Base-by-base conservation (phyloP, 2,888 invertebrate genomes). In the Lithophane leautieri region DNA sequence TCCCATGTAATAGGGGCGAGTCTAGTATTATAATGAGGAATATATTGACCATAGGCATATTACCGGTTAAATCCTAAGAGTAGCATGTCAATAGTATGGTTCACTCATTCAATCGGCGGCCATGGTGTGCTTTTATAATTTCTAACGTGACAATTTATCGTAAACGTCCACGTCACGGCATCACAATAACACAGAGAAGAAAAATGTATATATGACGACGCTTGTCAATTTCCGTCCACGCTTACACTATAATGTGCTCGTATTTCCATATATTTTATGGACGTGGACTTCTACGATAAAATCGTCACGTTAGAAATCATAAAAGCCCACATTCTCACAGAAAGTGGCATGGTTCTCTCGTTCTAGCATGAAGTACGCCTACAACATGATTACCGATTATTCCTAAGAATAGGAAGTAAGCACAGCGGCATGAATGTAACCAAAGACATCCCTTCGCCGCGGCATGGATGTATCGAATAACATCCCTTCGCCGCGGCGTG, bases 1-100 rank as follows among this genome's bases (percentile, higher is more conserved):
- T 44, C 47, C 50, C 19, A 50, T 52, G 8, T 52, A 9, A 22
- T 52, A 52, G 22, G 22, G 52, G 22, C 22, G 22, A 52, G 52
- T 9, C 9, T 52, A 76, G 81, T 76, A 72, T 71, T 81, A 65
- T 50, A 28, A 28, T 50, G 52, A 56, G 8, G 25, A 42, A 54
- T 50, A 44, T 34, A 62, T 56, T 56, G 28, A 42, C 19, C 22
- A 52, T 6, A 60, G 4, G 16, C 22, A 34, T 14, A 44, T n/a
- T 14, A 69, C 4, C 2, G 16, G 34, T 16, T n/a, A 54, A 54
- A 42, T 25, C 25, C 19, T 65, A 70, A 63, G 22, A 65, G 19
- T 19, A 34, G 12, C 22, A 9, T 22, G 25, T 66, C 28, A 66
- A 16, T 16, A 9, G 34, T 47, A 34, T 16, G 12, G 22, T 58